phyloP scores from a whole-genome alignment of 2,113 vertebrate genomes.

The Hoplias malabaricus region DNA sequence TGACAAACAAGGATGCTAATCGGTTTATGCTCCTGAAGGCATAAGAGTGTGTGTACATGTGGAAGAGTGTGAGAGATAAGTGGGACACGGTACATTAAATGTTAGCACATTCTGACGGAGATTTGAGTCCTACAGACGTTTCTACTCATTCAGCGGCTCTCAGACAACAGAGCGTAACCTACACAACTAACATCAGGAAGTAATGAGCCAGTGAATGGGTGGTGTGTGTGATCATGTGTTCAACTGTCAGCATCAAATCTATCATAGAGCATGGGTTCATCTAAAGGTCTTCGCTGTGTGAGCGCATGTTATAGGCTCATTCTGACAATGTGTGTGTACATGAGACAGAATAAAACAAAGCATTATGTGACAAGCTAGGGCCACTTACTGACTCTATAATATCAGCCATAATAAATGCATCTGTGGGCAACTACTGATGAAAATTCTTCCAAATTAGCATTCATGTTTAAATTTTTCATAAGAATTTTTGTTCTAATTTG shows the following conservation, averaged over 20 bases:
- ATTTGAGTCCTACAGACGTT: background rate
- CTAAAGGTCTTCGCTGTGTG: conserved; percentile 1
- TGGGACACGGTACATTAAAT: conserved; percentile 5
- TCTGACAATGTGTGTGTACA: background rate
- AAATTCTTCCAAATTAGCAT: too few species aligned
- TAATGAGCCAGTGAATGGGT: conserved; percentile 28
- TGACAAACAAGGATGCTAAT: background rate
- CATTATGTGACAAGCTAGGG: too few species aligned
- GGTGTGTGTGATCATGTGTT: conserved; percentile 8
- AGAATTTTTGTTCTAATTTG: too few species aligned
- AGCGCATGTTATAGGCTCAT: too few species aligned
- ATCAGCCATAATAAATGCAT: too few species aligned
- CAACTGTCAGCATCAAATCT: conserved; percentile 8
- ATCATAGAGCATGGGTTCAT: conserved; percentile 24
- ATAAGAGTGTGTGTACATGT: background rate
- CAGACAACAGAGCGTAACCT: background rate
- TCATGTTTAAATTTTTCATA: too few species aligned
- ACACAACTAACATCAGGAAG: conserved; percentile 7
- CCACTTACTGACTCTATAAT: too few species aligned
- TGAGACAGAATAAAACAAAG: background rate
- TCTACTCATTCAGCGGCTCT: background rate
- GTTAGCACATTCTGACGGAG: background rate
- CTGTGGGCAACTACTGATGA: too few species aligned
- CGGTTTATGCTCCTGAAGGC: background rate
- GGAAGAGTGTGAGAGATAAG: background rate